These are phyloP conservation scores for Drosophila jambulina DNA, from an alignment of 1,140 invertebrate genomes.

Conservation along the genomic window DNA sequence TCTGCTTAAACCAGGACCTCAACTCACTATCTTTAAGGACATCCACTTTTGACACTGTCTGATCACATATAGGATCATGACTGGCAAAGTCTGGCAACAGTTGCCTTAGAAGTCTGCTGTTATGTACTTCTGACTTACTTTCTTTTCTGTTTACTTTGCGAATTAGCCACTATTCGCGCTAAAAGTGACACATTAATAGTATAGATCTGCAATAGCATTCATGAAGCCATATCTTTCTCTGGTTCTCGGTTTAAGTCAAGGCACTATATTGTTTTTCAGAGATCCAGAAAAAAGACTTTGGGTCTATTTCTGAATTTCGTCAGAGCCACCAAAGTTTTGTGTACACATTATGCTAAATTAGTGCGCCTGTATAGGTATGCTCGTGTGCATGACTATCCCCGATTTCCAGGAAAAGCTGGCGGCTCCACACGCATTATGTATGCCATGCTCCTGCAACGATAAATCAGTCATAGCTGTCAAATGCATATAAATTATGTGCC, in stretches of 20 bases:
- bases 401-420: slow-evolving; percentile 72
- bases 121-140: slow-evolving; percentile 18
- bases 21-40: slow-evolving; percentile 45
- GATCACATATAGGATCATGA: slow-evolving; percentile 20
- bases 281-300: slow-evolving; percentile 4
- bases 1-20: neutral
- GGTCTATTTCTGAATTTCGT: neutral
- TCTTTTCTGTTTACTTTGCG: slow-evolving; percentile 1
- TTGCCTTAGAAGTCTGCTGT: neutral
- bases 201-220: neutral
- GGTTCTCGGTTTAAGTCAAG: no score
- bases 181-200: slow-evolving; percentile 11
- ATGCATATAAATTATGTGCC: slow-evolving; percentile 84
- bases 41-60: slow-evolving; percentile 10
- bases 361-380: slow-evolving; percentile 27
- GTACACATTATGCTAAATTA: slow-evolving; percentile 73
- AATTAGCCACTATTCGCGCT: slow-evolving; percentile 35
- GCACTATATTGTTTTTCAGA: neutral
- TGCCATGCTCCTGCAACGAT: slow-evolving; percentile 80
- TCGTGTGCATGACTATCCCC: slow-evolving; percentile 70
- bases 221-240: neutral
- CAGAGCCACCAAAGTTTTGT: slow-evolving; percentile 26
- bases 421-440: slow-evolving; percentile 75
- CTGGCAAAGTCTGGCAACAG: neutral
- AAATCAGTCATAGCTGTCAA: slow-evolving; percentile 83